Evolutionary conservation across 2,888 invertebrate species (phyloP).

Genomic region (Entomobrya multifasciata): DNA sequence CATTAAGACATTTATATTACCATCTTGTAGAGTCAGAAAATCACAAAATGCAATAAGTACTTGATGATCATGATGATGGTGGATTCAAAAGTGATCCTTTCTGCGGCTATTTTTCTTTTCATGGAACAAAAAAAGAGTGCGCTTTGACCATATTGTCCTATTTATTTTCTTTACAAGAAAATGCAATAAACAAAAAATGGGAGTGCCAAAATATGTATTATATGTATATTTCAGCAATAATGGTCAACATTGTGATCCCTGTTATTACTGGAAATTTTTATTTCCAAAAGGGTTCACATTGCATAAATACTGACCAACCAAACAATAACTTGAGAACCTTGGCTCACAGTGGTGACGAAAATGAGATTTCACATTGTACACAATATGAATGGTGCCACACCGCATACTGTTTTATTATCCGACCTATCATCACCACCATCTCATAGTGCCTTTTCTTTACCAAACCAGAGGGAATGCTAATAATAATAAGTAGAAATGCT

Average conservation of each 20-base stretch:
- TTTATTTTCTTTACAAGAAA: not conserved
- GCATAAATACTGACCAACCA: no score
- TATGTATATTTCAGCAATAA: not conserved
- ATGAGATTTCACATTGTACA: no score
- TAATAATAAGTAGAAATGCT: not conserved
- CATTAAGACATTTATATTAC: not conserved
- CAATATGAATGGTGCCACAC: slow-evolving; percentile 26
- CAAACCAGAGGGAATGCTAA: not conserved
- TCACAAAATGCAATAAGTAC: not conserved
- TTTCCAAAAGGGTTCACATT: not conserved
- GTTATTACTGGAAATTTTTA: not conserved
- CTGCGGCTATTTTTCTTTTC: no score
- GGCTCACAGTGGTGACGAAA: not conserved
- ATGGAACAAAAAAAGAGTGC: no score
- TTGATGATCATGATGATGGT: not conserved
- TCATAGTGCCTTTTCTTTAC: not conserved
- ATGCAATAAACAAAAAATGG: not conserved
- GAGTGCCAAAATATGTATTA: not conserved
- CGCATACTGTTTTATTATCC: slow-evolving; percentile 32
- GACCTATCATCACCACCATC: not conserved
- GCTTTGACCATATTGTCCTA: not conserved
- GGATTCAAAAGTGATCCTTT: no score
- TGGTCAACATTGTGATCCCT: not conserved
- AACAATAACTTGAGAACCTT: not conserved
- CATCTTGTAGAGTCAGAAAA: not conserved